Conservation (phyloP, 2,797 vertebrate genomes). For the Phylloscopus collybita region DNA sequence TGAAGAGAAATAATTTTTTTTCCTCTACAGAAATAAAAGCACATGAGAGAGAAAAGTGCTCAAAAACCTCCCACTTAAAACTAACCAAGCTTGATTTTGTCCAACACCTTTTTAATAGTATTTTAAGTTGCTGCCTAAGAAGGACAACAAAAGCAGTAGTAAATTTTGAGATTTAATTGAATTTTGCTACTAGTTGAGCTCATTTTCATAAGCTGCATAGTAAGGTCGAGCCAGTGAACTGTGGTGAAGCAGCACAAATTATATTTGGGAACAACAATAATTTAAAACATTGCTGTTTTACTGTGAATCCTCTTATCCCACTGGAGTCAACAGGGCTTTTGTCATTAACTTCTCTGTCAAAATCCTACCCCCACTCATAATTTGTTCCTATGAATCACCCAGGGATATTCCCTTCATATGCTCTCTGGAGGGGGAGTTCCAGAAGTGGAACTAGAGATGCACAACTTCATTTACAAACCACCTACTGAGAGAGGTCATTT, state of each 20-base stretch:
- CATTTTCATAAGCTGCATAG: background rate
- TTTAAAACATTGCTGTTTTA: background rate
- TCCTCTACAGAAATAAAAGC: background rate
- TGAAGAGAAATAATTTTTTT: background rate
- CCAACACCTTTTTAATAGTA: background rate
- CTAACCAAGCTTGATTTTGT: background rate
- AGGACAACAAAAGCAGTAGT: background rate
- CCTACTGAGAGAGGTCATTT: background rate
- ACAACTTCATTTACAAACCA: background rate
- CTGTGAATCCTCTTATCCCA: background rate
- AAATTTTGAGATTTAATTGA: background rate
- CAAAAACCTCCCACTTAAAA: background rate
- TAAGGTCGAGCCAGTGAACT: background rate
- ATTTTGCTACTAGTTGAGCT: background rate
- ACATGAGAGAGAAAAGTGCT: background rate
- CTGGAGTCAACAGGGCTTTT: background rate
- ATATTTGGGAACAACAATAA: background rate
- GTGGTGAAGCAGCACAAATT: background rate
- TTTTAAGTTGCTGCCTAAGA: background rate
- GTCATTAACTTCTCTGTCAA: background rate
- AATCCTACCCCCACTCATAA: background rate
- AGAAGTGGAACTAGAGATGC: background rate
- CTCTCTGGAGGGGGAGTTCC: background rate
- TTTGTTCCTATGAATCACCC: background rate
- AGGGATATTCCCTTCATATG: background rate